Evolutionary conservation across 1,140 invertebrate species (phyloP).

Genomic region (Drosophila nigromelanica): DNA sequence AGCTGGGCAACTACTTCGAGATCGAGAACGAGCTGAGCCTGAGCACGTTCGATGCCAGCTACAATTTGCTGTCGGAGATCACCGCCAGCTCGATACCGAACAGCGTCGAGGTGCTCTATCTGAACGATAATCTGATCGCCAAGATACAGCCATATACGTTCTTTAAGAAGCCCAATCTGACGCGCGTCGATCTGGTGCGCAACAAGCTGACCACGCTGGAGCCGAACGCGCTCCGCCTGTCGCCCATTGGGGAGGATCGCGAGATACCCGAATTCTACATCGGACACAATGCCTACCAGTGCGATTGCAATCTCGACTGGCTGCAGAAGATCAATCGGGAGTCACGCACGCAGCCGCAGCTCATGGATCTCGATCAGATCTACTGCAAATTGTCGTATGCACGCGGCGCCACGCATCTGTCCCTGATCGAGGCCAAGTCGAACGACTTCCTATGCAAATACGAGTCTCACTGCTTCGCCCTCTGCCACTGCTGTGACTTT

Average conservation of each 20-base stretch:
- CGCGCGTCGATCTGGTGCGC: constrained; percentile 92
- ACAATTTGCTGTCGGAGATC: constrained; percentile 93
- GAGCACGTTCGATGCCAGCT: constrained; percentile 93
- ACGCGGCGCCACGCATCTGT: constrained; percentile 90
- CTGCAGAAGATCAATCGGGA: constrained; percentile 91
- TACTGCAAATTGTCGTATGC: constrained; percentile 95
- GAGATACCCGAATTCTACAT: constrained; percentile 95
- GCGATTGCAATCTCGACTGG: constrained; percentile 90
- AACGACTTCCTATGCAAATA: constrained; percentile 96
- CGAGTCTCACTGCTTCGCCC: constrained; percentile 93
- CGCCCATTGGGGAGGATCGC: constrained; percentile 90
- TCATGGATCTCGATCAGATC: constrained; percentile 94
- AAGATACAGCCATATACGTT: constrained; percentile 96
- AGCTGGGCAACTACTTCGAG: constrained; percentile 95
- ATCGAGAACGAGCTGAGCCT: constrained; percentile 92
- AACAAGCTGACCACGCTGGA: constrained; percentile 94
- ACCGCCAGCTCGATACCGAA: constrained; percentile 93
- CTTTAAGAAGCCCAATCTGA: constrained; percentile 95
- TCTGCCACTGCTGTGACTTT: constrained; percentile 97
- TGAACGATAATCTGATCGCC: constrained; percentile 94
- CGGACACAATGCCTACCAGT: constrained; percentile 94
- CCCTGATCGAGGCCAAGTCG: constrained; percentile 92
- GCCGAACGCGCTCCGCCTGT: constrained; percentile 93
- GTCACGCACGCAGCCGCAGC: constrained; percentile 92
- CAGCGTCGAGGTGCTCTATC: constrained; percentile 92